Evolutionary conservation across 2,113 vertebrate genomes (phyloP).

Genomic region (Hippocampus abdominalis): DNA sequence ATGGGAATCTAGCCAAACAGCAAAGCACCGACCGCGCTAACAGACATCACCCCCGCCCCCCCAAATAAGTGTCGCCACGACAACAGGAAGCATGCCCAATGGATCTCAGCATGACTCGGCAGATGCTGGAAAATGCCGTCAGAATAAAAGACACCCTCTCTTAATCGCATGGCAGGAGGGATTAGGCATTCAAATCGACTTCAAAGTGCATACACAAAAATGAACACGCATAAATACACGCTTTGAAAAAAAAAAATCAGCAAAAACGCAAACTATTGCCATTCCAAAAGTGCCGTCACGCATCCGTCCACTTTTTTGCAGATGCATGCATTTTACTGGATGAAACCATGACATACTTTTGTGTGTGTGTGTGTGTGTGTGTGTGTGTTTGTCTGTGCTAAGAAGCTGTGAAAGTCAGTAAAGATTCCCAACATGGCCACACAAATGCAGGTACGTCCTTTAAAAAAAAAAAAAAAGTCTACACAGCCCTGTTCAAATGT

Average conservation of each 20-base stretch:
- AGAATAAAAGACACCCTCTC: slow-evolving; percentile 4
- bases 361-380: too few relatives aligned
- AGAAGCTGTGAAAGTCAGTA: not conserved
- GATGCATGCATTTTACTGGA: not conserved
- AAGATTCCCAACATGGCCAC: not conserved
- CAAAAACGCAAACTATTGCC: not conserved
- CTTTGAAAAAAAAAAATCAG: not conserved
- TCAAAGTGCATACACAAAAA: not conserved
- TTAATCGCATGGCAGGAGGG: not conserved
- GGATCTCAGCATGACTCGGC: not conserved
- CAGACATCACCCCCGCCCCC: not conserved
- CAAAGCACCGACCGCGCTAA: not conserved
- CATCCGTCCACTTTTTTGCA: not conserved
- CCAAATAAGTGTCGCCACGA: not conserved
- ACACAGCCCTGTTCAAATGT: not conserved
- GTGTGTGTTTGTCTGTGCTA: too few relatives aligned
- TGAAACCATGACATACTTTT: not conserved
- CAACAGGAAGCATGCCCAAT: not conserved
- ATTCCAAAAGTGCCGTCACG: not conserved
- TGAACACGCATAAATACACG: not conserved
- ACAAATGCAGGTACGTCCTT: not conserved
- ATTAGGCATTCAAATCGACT: not conserved
- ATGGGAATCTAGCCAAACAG: not conserved
- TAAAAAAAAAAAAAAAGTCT: not conserved
- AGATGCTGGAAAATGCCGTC: not conserved